A percentile compares a stretch with the other conserved stretches of the same genome.
These are phyloP conservation scores for Sycobia sp. DNA, from an alignment of 1,140 invertebrate species.

Conservation along the genomic window DNA sequence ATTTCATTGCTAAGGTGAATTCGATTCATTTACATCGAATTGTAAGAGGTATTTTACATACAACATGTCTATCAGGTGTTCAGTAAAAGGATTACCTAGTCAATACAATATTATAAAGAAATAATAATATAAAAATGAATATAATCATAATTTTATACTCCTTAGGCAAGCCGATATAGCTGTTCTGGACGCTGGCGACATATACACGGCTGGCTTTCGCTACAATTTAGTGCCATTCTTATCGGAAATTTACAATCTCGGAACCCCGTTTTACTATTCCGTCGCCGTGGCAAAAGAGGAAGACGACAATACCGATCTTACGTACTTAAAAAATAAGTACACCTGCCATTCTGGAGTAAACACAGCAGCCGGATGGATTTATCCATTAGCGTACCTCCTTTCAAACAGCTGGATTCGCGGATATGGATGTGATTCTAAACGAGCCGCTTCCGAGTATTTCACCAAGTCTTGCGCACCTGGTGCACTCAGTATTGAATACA, in stretches of 20 bases:
- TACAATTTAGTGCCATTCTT: constrained; percentile 85
- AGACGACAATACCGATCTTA: constrained; percentile 83
- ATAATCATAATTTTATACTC: too few species aligned
- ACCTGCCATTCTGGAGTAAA: constrained; percentile 93
- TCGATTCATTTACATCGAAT: background rate
- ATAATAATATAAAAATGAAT: too few species aligned
- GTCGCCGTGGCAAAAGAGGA: constrained; percentile 92
- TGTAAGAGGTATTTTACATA: too few species aligned
- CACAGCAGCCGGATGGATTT: constrained; percentile 93
- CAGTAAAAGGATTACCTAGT: too few species aligned
- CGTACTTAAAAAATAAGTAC: constrained; percentile 84
- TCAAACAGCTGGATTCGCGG: constrained; percentile 92
- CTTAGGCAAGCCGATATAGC: constrained; percentile 79
- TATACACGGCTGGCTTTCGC: constrained; percentile 85
- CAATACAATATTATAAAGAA: too few species aligned
- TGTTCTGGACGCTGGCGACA: constrained; percentile 90
- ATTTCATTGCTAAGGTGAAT: too few species aligned
- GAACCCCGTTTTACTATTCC: constrained; percentile 86
- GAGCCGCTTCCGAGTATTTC: constrained; percentile 91
- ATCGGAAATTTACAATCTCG: constrained; percentile 86
- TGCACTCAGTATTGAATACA: constrained; percentile 83
- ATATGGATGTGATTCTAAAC: constrained; percentile 87
- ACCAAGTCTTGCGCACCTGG: constrained; percentile 89
- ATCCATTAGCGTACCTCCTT: constrained; percentile 90
- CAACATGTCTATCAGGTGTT: too few species aligned